Evolutionary conservation across 2,888 invertebrate genomes (phyloP), one percentile per base, ranked within the genome.

Genomic region (Lepidochitona cinerea): DNA sequence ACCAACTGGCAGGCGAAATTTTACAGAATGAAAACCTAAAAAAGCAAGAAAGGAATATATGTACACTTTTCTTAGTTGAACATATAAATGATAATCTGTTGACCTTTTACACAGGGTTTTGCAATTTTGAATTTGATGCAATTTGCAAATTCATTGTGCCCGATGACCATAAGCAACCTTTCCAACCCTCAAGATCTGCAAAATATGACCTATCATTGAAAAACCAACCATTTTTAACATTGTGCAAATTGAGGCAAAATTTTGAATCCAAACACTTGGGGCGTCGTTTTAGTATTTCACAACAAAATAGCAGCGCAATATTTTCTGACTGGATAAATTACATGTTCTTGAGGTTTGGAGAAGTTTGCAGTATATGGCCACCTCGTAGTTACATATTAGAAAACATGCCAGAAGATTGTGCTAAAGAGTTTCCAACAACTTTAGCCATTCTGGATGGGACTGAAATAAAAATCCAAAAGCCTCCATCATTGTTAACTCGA

Each of bases 371-470:
- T n/a, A 69, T 76, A 41, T 80, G 76, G 74, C 75, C 76, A 12
- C 68, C 74, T 4, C 68, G 78, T 49, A 68, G 74, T 36, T 32
- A 52, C 5, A 71, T 80, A 18, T 59, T 74, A 1, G 29, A 53
- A 14, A 67, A 77, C 23, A 77, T 80, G 78, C 77, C 78, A n/a
- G 26, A 29, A 12, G 71, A 77, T 32, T 76, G 65, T 52, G 77
- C 68, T 35, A 36, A 66, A n/a, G 77, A 78, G n/a, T 77, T 77
- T 67, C 79, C 77, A 37, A 73, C 65, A 32, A 75, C 75, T 6
- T 6, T 77, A 14, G 59, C 76, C 3, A 77, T 80, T 36, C 29
- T 76, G 12, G 79, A 80, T 71, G 76, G 76, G 14, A 79, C 76
- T n/a, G 75, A 81, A 74, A 1, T 75, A 12, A 76, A 72, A 70